Evolutionary conservation across 2,113 vertebrate species (phyloP).

Genomic region (Crotalus helleri): DNA sequence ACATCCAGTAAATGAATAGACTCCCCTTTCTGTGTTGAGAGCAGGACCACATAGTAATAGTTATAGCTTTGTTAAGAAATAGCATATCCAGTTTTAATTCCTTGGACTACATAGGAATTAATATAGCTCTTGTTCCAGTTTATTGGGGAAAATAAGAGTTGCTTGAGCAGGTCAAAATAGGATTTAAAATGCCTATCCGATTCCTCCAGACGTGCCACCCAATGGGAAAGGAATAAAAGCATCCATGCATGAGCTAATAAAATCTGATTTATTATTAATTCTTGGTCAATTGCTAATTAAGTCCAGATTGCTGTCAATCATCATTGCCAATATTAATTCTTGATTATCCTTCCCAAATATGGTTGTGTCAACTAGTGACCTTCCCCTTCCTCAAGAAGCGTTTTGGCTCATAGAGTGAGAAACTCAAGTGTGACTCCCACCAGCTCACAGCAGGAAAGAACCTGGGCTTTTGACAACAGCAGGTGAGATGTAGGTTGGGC

Average conservation of each 20-base stretch:
- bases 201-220: neutral
- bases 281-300: neutral
- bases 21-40: neutral
- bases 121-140: neutral
- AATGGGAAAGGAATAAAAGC: neutral
- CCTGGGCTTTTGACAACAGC: neutral
- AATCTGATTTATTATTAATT: accelerated
- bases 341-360: neutral
- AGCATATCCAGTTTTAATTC: neutral
- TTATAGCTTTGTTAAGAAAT: neutral
- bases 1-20: neutral
- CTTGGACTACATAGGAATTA: neutral
- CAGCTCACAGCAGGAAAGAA: neutral
- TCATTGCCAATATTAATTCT: accelerated
- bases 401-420: neutral
- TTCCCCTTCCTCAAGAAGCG: neutral
- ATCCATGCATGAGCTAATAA: neutral
- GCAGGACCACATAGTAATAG: neutral
- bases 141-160: neutral
- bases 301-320: neutral
- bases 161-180: neutral
- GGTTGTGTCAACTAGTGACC: neutral
- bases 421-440: neutral
- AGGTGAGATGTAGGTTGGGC: neutral
- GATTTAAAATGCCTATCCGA: no score